phyloP scores from a whole-genome alignment of 1,140 invertebrate species.

The Drosophila pandora region DNA sequence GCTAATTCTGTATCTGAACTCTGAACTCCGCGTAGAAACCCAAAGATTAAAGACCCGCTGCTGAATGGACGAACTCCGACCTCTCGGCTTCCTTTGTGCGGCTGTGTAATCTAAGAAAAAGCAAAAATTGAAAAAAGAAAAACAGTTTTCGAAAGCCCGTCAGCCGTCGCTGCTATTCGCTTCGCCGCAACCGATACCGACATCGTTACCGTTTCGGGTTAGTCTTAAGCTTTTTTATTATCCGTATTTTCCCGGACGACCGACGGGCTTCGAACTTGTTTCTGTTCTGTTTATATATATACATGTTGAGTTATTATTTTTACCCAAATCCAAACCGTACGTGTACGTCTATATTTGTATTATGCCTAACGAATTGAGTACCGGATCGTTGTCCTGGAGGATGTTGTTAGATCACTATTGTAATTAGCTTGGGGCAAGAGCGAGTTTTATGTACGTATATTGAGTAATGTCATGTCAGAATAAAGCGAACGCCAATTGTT shows the following conservation, averaged over 20 bases:
- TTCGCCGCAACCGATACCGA: constrained; percentile 6
- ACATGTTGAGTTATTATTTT: constrained; percentile 51
- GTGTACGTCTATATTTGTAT: constrained; percentile 38
- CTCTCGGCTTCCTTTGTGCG: not conserved
- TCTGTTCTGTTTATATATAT: constrained; percentile 27
- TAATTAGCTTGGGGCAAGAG: constrained; percentile 20
- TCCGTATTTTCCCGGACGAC: not conserved
- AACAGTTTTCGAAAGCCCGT: constrained; percentile 11
- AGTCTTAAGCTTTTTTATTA: constrained; percentile 8
- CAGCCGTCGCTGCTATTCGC: constrained; percentile 2
- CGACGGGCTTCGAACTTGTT: constrained; percentile 21
- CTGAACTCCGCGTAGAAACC: not conserved
- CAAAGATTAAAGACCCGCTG: not conserved
- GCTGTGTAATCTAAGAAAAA: constrained; percentile 6
- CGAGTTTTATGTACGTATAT: constrained; percentile 19
- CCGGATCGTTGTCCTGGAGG: not conserved
- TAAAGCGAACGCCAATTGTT: constrained; percentile 33
- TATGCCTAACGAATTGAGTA: constrained; percentile 24
- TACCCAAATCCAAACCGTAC: constrained; percentile 22
- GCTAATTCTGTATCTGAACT: not conserved
- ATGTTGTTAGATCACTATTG: constrained; percentile 29
- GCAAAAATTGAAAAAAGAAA: not conserved
- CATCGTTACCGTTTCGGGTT: constrained; percentile 19
- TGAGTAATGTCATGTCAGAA: constrained; percentile 8
- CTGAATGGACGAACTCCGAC: not conserved